Conservation (phyloP, 2,797 vertebrate species). For the Amblyraja radiata region DNA sequence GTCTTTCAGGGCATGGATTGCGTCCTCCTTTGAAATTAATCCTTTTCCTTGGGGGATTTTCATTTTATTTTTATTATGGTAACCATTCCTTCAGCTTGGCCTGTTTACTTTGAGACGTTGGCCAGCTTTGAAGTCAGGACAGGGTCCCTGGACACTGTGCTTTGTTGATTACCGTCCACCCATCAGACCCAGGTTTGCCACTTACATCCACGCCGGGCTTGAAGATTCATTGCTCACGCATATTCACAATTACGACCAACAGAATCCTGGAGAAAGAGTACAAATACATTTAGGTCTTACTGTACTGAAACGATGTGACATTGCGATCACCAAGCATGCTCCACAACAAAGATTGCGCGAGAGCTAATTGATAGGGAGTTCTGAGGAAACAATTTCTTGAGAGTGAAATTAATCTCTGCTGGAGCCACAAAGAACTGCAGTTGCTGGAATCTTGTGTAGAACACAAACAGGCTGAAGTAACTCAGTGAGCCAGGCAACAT, state of each 20-base stretch:
- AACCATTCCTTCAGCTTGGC: neutral
- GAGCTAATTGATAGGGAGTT: neutral
- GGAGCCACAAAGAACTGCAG: no score
- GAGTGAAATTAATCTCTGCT: neutral
- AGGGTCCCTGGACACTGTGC: neutral
- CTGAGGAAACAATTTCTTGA: neutral
- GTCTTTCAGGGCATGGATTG: neutral
- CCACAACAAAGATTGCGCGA: neutral
- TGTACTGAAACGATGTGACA: no score
- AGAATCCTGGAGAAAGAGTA: neutral
- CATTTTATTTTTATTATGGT: neutral
- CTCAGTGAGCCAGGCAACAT: no score
- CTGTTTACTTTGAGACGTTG: slow-evolving; percentile 20
- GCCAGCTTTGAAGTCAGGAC: neutral
- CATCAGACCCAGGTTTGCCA: neutral
- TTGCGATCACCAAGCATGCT: neutral
- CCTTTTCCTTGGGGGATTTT: slow-evolving; percentile 10
- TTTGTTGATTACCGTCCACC: neutral
- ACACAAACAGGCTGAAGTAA: no score
- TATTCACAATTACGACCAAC: neutral
- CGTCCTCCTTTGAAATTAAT: slow-evolving; percentile 23
- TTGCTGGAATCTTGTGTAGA: no score
- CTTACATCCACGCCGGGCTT: neutral
- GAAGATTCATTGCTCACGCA: no score
- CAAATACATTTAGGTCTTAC: neutral